Evolutionary conservation across 2,113 vertebrate species (phyloP).

Genomic region (Marcusenius ussheri): DNA sequence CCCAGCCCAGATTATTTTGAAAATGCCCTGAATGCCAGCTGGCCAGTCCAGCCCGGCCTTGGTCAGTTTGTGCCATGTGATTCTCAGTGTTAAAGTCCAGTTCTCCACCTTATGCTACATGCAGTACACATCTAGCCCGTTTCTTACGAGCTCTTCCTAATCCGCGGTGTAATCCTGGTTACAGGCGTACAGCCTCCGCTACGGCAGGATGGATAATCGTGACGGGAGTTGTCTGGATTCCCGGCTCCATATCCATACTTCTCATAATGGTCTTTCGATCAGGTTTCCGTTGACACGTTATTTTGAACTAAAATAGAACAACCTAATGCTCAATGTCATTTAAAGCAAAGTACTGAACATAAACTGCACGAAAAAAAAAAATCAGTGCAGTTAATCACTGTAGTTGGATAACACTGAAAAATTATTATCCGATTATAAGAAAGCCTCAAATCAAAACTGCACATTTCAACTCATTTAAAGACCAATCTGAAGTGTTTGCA

Average conservation of each 20-base stretch:
- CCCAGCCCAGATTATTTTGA: neutral
- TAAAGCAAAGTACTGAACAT: neutral
- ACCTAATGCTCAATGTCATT: neutral
- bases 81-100: neutral
- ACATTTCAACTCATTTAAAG: neutral
- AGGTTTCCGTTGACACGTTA: neutral
- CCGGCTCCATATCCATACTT: neutral
- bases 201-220: neutral
- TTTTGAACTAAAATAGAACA: neutral
- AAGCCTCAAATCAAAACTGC: neutral
- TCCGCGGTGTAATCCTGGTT: conserved; percentile 14
- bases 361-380: neutral
- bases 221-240: neutral
- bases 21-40: neutral
- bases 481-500: neutral
- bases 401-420: neutral
- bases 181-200: neutral
- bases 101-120: neutral
- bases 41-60: neutral
- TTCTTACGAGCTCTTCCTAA: conserved; percentile 18
- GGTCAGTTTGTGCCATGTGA: neutral
- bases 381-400: neutral
- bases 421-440: neutral
- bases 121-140: neutral
- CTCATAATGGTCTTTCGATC: neutral